A percentile compares a stretch with the other conserved stretches of the same genome.
Conservation (phyloP, 2,888 invertebrate genomes). For the Brenthis ino region DNA sequence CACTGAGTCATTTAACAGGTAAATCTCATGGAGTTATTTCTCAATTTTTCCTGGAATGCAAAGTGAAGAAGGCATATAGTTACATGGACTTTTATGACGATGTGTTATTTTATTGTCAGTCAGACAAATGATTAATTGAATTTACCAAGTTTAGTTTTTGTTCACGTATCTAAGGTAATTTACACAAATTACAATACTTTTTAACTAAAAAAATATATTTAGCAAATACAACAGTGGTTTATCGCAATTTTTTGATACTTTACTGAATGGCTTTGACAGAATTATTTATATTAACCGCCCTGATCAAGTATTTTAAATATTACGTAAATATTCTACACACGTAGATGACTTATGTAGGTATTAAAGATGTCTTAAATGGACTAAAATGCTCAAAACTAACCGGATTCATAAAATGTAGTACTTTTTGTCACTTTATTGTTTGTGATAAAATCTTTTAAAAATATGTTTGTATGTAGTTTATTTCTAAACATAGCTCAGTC, state of each 20-base stretch:
- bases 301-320: slow-evolving; percentile 5
- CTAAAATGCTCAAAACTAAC: slow-evolving; percentile 39
- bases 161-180: no score
- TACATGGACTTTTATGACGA: neutral
- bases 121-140: no score
- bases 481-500: slow-evolving; percentile 11
- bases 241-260: no score
- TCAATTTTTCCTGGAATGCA: slow-evolving; percentile 18
- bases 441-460: slow-evolving; percentile 28
- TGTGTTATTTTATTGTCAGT: no score
- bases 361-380: slow-evolving; percentile 37
- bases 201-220: no score
- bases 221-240: no score
- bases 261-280: neutral
- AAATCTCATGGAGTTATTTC: slow-evolving; percentile 23
- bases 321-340: slow-evolving; percentile 41
- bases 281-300: neutral
- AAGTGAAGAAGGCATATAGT: neutral
- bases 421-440: slow-evolving; percentile 32
- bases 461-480: slow-evolving; percentile 11
- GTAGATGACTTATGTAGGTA: slow-evolving; percentile 41
- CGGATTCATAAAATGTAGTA: slow-evolving; percentile 34
- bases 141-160: no score
- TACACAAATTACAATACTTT: no score
- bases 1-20: slow-evolving; percentile 40